Base-by-base conservation (phyloP, 2,888 invertebrate genomes). In the Drosophila flavopinicola region DNA sequence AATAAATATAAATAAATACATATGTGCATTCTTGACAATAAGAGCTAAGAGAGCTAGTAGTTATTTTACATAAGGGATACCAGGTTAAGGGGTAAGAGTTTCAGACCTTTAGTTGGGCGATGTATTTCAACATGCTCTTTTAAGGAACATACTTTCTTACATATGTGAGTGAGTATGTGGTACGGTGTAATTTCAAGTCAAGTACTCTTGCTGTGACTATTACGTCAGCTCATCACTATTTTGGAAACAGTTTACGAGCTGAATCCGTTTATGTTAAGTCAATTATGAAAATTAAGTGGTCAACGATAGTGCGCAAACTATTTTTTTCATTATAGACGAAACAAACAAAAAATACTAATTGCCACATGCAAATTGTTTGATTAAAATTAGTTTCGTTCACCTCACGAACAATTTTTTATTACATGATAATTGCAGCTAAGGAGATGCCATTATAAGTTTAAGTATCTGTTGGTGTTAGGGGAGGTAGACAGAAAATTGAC, bases 311-410 rank as follows among this genome's bases (percentile, higher is more conserved):
- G 60, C 32, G 44, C 63, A 49, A 30, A 42, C 9, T 0, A 7
- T n/a, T 23, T 25, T 25, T 24, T 24, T 13, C 17, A 13, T 37
- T 48, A 35, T 38, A n/a, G n/a, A n/a, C n/a, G n/a, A n/a, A 61
- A 61, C 53, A 63, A 56, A 57, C 44, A 42, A 32, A 20, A 33
- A 20, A 23, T 24, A 37, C 49, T 58, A 33, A 23, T 27, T 17
- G 41, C 39, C 67, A 66, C 69, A 75, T 79, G 83, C 83, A 79
- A 79, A 79, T 79, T 74, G 79, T 66, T 79, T 83, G 76, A 79
- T 79, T 79, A 79, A 69, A 66, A 66, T 59, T 13, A 49, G 66
- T 52, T 68, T 57, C 45, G 66, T 70, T 70, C 56, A 49, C 70
- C 48, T 42, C 48, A 52, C 66, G 48, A 37, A 47, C n/a, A 38